phyloP scores from a whole-genome alignment of 2,797 vertebrate genomes.

The Acanthurus lineatus region DNA sequence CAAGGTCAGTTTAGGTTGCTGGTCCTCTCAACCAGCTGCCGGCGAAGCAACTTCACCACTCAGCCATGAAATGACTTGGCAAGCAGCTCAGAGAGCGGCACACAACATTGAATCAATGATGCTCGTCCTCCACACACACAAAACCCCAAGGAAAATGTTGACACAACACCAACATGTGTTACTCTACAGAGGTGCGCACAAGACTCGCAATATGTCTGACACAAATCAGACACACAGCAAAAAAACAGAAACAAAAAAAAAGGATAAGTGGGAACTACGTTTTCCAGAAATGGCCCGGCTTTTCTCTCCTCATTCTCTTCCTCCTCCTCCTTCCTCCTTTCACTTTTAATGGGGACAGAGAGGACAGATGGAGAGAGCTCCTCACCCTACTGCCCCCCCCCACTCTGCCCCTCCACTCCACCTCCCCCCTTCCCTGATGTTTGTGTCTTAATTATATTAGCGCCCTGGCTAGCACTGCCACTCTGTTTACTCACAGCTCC shows the following conservation, averaged over 20 bases:
- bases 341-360: slow-evolving; percentile 83
- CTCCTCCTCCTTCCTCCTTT: slow-evolving; percentile 62
- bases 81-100: slow-evolving; percentile 73
- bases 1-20: slow-evolving; percentile 86
- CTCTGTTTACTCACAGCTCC: slow-evolving; percentile 98
- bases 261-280: slow-evolving; percentile 8
- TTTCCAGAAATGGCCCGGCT: slow-evolving; percentile 14
- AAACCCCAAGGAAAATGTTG: slow-evolving; percentile 82
- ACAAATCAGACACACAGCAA: slow-evolving; percentile 31
- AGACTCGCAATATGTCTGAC: slow-evolving; percentile 55
- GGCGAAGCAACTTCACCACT: slow-evolving; percentile 81
- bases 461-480: slow-evolving; percentile 91
- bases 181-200: slow-evolving; percentile 41
- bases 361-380: slow-evolving; percentile 94
- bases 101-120: slow-evolving; percentile 82
- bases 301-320: slow-evolving; percentile 41
- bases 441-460: slow-evolving; percentile 99
- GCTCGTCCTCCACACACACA: slow-evolving; percentile 71
- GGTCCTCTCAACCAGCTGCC: slow-evolving; percentile 85
- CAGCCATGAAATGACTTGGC: slow-evolving; percentile 88
- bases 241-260: neutral
- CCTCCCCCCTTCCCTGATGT: slow-evolving; percentile 91
- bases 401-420: slow-evolving; percentile 31
- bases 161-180: slow-evolving; percentile 76
- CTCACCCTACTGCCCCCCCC: slow-evolving; percentile 74